A percentile compares a stretch with the other conserved stretches of the same genome.
Conservation (phyloP, 2,797 vertebrate species). For the Smutsia temminckii region DNA sequence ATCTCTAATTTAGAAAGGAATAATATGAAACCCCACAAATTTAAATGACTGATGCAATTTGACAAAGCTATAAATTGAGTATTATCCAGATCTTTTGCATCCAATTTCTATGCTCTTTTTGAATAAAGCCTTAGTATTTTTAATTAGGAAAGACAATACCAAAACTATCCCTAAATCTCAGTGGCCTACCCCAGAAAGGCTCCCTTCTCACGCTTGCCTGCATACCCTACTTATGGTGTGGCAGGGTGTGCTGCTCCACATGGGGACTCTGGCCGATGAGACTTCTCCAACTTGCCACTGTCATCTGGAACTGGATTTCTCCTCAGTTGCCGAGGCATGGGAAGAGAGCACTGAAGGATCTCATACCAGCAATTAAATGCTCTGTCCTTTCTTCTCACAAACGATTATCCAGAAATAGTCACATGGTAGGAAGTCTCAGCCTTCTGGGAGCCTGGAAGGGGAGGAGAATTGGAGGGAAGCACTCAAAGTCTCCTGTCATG, state of each 20-base stretch:
- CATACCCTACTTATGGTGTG: neutral
- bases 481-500: neutral
- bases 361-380: neutral
- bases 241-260: neutral
- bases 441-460: neutral
- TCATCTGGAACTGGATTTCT: neutral
- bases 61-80: neutral
- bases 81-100: neutral
- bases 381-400: constrained; percentile 17
- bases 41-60: neutral
- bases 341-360: neutral
- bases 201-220: neutral
- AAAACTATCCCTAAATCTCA: neutral
- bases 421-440: neutral
- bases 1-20: constrained; percentile 10
- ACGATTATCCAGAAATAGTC: neutral
- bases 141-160: neutral
- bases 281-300: neutral
- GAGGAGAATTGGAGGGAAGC: neutral
- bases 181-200: neutral
- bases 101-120: neutral
- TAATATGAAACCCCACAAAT: neutral
- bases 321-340: neutral
- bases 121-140: neutral
- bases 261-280: neutral